Evolutionary conservation across 2,113 vertebrate genomes (phyloP).

Genomic region (Oenanthe melanoleuca): DNA sequence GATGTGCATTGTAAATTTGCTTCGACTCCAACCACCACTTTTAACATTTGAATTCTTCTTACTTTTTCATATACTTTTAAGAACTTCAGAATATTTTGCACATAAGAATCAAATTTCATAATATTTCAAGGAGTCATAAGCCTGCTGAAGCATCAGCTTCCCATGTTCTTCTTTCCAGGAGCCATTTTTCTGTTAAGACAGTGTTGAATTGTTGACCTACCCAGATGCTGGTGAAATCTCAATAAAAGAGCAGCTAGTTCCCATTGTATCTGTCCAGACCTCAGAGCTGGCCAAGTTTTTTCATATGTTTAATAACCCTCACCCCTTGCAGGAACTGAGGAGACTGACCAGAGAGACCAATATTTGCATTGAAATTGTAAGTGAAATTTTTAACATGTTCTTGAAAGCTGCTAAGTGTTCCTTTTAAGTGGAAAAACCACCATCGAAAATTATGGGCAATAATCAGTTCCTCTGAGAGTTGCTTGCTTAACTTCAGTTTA

Average conservation of each 20-base stretch:
- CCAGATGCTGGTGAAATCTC: not conserved
- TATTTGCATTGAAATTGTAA: not conserved
- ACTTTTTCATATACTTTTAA: not conserved
- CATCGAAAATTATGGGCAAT: conserved; percentile 7
- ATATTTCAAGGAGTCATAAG: not conserved
- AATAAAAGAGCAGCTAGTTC: not conserved
- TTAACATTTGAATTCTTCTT: not conserved
- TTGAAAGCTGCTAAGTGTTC: conserved; percentile 3
- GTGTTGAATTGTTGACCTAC: not conserved
- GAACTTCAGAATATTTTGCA: not conserved
- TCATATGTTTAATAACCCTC: not conserved
- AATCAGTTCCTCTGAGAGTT: not conserved
- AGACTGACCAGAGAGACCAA: not conserved
- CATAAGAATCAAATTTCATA: not conserved
- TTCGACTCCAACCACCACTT: not conserved
- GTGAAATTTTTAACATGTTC: not conserved
- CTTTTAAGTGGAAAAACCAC: conserved; percentile 40
- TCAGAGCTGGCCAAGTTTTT: not conserved
- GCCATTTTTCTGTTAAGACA: not conserved
- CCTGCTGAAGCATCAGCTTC: not conserved
- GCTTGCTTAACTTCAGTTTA: not conserved
- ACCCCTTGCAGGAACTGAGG: not conserved
- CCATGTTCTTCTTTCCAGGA: not conserved
- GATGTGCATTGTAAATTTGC: not conserved
- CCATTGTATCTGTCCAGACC: not conserved